These are phyloP conservation scores for Crocidura indochinensis DNA, from an alignment of 2,797 vertebrate genomes.

Conservation along the genomic window DNA sequence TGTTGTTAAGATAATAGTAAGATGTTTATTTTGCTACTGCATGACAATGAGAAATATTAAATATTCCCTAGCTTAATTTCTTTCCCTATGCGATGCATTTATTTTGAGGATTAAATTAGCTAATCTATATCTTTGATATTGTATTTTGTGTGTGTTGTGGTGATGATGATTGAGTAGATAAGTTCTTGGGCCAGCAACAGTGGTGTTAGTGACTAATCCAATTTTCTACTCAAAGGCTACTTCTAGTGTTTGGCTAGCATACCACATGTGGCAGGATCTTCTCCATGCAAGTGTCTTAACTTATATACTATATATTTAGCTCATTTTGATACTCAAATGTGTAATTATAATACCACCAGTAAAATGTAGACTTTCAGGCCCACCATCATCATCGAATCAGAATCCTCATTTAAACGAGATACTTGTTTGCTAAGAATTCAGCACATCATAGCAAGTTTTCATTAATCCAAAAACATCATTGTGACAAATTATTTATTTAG, in stretches of 20 bases:
- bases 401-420: conserved; percentile 30
- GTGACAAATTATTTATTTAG: neutral
- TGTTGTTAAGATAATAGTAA: neutral
- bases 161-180: too few relatives aligned
- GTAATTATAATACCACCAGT: neutral
- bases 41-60: neutral
- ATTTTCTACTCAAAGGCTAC: too few relatives aligned
- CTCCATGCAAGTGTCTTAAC: too few relatives aligned
- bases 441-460: neutral
- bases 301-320: too few relatives aligned
- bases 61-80: conserved; percentile 5
- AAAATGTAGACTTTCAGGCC: conserved; percentile 10
- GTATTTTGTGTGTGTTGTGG: too few relatives aligned
- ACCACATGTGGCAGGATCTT: too few relatives aligned
- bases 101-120: conserved; percentile 7
- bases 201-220: too few relatives aligned
- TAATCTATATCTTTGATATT: neutral
- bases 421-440: neutral
- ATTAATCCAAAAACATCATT: neutral
- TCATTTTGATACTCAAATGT: neutral
- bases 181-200: too few relatives aligned
- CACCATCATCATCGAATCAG: neutral
- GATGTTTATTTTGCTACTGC: too few relatives aligned
- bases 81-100: neutral
- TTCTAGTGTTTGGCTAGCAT: too few relatives aligned